Evolutionary conservation across 2,113 vertebrate genomes (phyloP).

Genomic region (Microtus ochrogaster): DNA sequence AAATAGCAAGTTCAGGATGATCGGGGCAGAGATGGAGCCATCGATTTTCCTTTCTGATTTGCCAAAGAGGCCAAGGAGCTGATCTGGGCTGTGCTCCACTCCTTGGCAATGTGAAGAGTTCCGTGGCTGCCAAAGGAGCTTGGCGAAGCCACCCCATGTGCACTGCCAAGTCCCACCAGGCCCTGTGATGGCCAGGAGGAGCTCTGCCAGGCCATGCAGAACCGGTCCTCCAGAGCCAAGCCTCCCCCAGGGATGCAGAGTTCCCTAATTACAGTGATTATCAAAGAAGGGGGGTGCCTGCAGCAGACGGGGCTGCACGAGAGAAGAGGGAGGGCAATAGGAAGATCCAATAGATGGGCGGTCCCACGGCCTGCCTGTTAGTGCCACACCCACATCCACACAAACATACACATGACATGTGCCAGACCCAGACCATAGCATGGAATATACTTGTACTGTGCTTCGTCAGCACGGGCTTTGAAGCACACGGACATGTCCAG

Average conservation of each 20-base stretch:
- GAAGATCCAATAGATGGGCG: not conserved
- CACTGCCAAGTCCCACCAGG: not conserved
- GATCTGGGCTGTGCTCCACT: not conserved
- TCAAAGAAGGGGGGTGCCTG: not conserved
- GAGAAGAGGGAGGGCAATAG: rapidly evolving
- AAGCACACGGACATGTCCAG: not conserved
- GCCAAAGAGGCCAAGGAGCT: not conserved
- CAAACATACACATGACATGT: rapidly evolving
- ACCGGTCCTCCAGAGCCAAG: not conserved
- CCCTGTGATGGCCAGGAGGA: not conserved
- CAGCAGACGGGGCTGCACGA: rapidly evolving
- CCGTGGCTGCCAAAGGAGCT: not conserved
- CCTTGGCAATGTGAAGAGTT: not conserved
- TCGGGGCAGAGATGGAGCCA: not conserved
- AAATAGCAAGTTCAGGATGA: not conserved
- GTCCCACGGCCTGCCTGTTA: rapidly evolving
- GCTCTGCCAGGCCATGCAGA: not conserved
- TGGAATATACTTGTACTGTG: too few relatives aligned
- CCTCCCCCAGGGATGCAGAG: not conserved
- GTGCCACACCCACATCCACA: not conserved
- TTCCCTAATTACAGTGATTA: not conserved
- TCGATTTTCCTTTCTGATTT: not conserved
- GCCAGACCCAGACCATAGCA: rapidly evolving
- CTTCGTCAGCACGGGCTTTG: too few relatives aligned
- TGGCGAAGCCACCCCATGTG: not conserved